These are phyloP conservation scores for Sarcophaga variegata DNA, from an alignment of 2,888 invertebrate species.

Conservation along the genomic window DNA sequence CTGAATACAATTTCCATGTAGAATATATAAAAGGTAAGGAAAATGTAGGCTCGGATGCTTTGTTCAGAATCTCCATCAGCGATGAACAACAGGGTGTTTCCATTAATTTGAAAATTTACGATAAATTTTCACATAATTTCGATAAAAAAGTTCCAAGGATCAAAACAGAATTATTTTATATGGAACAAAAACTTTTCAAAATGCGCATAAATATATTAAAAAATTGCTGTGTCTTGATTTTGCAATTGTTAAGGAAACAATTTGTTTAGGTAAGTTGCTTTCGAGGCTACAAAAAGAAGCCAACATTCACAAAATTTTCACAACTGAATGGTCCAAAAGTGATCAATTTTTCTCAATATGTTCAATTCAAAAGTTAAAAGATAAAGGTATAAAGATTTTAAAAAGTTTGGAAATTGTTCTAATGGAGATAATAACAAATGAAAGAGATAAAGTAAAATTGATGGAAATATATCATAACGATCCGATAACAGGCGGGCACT, in stretches of 20 bases:
- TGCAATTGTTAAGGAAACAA: neutral
- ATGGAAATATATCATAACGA: slow-evolving; percentile 4
- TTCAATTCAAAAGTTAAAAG: neutral
- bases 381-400: neutral
- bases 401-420: neutral
- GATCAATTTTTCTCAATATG: neutral
- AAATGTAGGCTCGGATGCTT: too few relatives aligned
- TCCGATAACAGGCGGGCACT: neutral
- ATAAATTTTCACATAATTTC: slow-evolving; percentile 9
- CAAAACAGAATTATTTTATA: slow-evolving; percentile 2
- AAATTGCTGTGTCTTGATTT: neutral
- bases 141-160: neutral
- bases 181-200: neutral
- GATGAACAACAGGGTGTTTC: too few relatives aligned
- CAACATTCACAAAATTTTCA: neutral
- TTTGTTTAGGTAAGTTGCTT: neutral
- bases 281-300: slow-evolving; percentile 7
- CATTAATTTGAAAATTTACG: neutral
- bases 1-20: too few relatives aligned
- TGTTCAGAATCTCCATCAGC: too few relatives aligned
- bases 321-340: neutral
- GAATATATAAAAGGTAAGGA: too few relatives aligned
- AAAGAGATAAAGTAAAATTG: neutral
- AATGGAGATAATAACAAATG: neutral
- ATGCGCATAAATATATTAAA: neutral